phyloP scores from a whole-genome alignment of 2,113 vertebrate genomes.

The Osmerus eperlanus region DNA sequence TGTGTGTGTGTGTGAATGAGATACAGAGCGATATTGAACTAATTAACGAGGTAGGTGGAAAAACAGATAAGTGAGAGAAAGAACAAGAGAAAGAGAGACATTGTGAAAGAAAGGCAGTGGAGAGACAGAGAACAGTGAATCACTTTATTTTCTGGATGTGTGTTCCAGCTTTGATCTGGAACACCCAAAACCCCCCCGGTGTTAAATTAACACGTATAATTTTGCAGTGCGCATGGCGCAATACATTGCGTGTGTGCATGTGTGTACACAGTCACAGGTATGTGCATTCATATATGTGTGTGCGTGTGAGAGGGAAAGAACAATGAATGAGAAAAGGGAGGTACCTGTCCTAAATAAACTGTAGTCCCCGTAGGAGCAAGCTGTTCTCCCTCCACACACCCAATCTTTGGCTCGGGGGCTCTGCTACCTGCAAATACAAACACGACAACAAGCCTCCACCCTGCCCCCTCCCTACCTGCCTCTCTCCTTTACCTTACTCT shows the following conservation, averaged over 20 bases:
- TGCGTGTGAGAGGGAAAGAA: conserved; percentile 38
- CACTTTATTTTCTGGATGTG: no score
- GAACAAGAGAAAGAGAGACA: background rate
- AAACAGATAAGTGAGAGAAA: background rate
- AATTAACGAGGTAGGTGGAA: background rate
- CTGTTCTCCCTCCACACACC: conserved; percentile 39
- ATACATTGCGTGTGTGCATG: background rate
- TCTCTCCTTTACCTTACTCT: background rate
- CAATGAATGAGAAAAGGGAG: conserved; percentile 38
- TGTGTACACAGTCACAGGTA: conserved; percentile 5
- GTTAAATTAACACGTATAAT: background rate
- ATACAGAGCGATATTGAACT: no score
- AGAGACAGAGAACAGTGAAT: no score
- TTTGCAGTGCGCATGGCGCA: conserved; percentile 3
- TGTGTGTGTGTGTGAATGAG: conserved; percentile 1
- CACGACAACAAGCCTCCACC: conserved; percentile 22
- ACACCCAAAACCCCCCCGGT: no score
- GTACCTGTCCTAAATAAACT: conserved; percentile 62
- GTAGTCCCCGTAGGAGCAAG: conserved; percentile 51
- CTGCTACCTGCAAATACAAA: conserved; percentile 24
- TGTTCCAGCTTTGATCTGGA: no score
- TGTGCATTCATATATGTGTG: conserved; percentile 14
- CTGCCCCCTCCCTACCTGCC: background rate
- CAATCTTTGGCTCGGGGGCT: conserved; percentile 17
- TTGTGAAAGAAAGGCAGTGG: no score